phyloP scores from a whole-genome alignment of 2,888 invertebrate genomes.

The Shargacucullia verbasci region DNA sequence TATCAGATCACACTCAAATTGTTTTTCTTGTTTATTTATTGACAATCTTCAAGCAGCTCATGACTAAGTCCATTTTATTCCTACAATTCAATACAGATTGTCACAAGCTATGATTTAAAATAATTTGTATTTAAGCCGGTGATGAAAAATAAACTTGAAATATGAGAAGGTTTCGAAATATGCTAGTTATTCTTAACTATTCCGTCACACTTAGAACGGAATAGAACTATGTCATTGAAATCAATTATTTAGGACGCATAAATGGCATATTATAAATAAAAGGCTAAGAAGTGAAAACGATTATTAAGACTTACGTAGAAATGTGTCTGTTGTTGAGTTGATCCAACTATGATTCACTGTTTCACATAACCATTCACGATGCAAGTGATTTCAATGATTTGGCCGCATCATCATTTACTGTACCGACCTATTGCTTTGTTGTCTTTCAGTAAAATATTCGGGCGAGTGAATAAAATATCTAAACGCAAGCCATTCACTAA shows the following conservation, averaged over 20 bases:
- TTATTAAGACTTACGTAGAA: constrained; percentile 27
- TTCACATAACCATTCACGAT: constrained; percentile 42
- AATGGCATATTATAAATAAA: neutral
- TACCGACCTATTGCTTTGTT: constrained; percentile 22
- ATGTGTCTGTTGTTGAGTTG: constrained; percentile 1
- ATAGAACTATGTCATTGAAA: constrained; percentile 38
- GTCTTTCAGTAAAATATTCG: constrained; percentile 1
- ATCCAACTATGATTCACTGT: constrained; percentile 46
- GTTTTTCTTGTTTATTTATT: too few species aligned
- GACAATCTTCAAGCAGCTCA: too few species aligned
- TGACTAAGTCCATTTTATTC: too few species aligned
- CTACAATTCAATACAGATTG: too few species aligned
- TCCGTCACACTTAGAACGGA: constrained; percentile 31
- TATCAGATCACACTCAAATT: too few species aligned
- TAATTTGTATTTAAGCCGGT: too few species aligned
- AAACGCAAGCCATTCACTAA: too few species aligned
- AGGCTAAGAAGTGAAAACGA: constrained; percentile 6
- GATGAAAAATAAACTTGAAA: too few species aligned
- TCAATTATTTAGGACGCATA: constrained; percentile 17
- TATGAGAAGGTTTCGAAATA: neutral
- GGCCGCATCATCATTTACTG: constrained; percentile 35
- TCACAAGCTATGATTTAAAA: too few species aligned
- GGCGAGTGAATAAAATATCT: too few species aligned
- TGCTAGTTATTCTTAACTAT: constrained; percentile 1
- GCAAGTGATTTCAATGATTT: constrained; percentile 42